Percentiles rank a stretch among this genome's conserved stretches.
phyloP scores from a whole-genome alignment of 2,113 vertebrate genomes.

The Dolichotis patagonum region DNA sequence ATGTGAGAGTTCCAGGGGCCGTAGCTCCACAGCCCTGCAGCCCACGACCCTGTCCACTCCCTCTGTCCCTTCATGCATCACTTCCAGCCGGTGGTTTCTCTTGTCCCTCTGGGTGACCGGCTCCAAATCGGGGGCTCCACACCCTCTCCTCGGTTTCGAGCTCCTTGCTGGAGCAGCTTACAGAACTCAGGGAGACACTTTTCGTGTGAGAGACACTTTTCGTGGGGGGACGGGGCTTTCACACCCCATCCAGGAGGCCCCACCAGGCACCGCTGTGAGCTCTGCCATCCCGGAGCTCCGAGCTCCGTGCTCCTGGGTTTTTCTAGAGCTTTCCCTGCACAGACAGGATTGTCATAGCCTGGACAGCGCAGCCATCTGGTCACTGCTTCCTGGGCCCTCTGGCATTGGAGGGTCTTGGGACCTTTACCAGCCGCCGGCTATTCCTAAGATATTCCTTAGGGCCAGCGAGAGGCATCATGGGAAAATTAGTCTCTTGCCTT shows the following conservation, averaged over 20 bases:
- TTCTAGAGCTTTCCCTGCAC: not conserved
- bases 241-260: not conserved
- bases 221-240: not conserved
- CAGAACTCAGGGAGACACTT: not conserved
- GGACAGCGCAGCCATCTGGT: not conserved
- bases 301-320: not conserved
- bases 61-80: fast-evolving
- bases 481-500: not conserved
- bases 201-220: no score
- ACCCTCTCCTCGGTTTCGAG: not conserved
- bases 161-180: not conserved
- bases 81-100: not conserved
- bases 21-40: not conserved
- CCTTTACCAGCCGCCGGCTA: not conserved
- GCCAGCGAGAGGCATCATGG: not conserved
- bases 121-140: not conserved
- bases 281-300: not conserved
- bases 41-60: not conserved
- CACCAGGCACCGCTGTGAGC: no score
- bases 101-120: not conserved
- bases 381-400: not conserved
- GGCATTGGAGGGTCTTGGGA: not conserved
- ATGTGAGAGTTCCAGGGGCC: not conserved
- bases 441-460: no score
- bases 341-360: not conserved